Base-by-base conservation (phyloP, 2,888 invertebrate species). In the Epistrophella euchroma region DNA sequence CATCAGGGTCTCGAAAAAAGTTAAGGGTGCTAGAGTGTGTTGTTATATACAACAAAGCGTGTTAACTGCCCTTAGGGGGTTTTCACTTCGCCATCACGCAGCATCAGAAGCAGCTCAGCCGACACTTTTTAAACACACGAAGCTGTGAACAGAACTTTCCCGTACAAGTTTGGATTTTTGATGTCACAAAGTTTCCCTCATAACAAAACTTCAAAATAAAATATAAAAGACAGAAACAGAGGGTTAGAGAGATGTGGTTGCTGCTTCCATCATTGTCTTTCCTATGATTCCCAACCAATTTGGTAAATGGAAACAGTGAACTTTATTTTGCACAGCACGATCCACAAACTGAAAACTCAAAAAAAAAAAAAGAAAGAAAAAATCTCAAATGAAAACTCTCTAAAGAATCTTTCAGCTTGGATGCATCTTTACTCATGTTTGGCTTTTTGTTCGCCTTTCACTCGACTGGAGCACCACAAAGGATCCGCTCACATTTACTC, bases 391-490 rank as follows among this genome's bases (percentile, higher is more conserved):
- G 88, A 86, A 89, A 89, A 88, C 81, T 79, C 87, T 80, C 84
- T 60, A 68, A 56, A 77, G 84, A 88, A 83, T 72, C 77, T 66
- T 79, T 86, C 86, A 82, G 82, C 82, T 77, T 78, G 62, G 78
- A 81, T 85, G 85, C 76, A 73, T 85, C 81, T 80, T 81, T 43
- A 73, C 77, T 73, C 58, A 43, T 81, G 85, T 86, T 86, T 81
- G 73, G 88, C 52, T 73, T 88, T 90, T 90, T 90, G 91, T 89
- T 90, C 90, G 89, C 89, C 89, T 91, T 90, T 90, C 91, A 91
- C 90, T 91, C 91, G 91, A 91, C 89, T 91, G 89, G 71, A 86
- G 91, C 91, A 89, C 89, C 91, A 90, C 89, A 90, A 89, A 90
- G 90, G 84, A 87, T 82, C 25, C 71, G 62, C 47, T 40, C 55